Base-by-base conservation (phyloP, 37 sponge, comb jelly and placozoan species). In the Chondrosia reniformis region DNA sequence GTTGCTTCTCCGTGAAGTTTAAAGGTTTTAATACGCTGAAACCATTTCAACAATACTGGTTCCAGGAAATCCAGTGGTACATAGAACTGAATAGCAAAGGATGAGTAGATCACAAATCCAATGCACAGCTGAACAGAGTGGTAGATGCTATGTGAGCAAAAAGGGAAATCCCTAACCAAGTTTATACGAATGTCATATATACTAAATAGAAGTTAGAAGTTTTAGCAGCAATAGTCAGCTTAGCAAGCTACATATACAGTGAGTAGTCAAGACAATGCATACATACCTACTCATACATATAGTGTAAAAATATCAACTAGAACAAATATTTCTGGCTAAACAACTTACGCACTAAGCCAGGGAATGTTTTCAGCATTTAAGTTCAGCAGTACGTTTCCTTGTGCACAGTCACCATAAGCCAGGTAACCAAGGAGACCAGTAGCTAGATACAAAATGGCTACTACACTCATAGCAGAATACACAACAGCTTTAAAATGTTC, bases 61-160 rank as follows among this genome's bases (percentile, higher is more conserved):
- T 91, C 92, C 65, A 91, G 77, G 46, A 91, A 86, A 72, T 91
- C 92, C 86, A 93, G 87, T 17, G 95, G 92, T n/a, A 94, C 92
- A 61, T 94, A 94, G 71, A 94, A 94, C 67, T 91, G 91, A 17
- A 88, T 33, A 30, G 78, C 30, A 77, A 74, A 91, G 39, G 89
- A 76, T 36, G 76, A 79, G 31, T 87, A 80, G 31, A 85, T 80
- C 49, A 76, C 84, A 61, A 64, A 85, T 55, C 79, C 77, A 25
- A 77, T 75, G 55, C 63, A 82, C 54, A 91, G 78, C 64, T 85
- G 84, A 17, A 64, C 92, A 43, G 82, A 76, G 45, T 74, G 64
- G 67, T 83, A 94, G 17, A 81, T 33, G 0, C 91, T 87, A 44
- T 52, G 58, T 31, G 12, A 77, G 69, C 4, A 71, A n/a, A 39